Base-by-base conservation (phyloP, 2,888 invertebrate species). In the Marronus borbonicus region DNA sequence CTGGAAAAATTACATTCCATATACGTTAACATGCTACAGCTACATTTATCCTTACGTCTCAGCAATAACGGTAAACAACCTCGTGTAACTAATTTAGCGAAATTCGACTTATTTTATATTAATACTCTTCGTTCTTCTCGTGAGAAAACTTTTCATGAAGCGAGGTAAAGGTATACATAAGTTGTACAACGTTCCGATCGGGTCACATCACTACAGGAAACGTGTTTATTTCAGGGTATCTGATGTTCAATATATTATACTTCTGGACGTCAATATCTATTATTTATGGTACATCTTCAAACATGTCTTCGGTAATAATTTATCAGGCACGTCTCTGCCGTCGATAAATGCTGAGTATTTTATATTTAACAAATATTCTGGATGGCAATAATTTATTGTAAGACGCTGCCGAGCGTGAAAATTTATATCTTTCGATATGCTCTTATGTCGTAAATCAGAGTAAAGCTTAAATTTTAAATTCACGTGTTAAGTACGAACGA, bases 221-320 rank as follows among this genome's bases (percentile, higher is more conserved):
- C 68, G 50, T 74, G 60, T 74, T 60, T 74, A 60, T 74, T 74
- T 74, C 55, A 74, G 20, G 68, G 17, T 74, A 60, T 60, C 72
- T 74, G 44, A 44, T 44, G 58, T 55, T 58, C 58, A 74, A 74
- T 74, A 74, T 74, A 74, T 74, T 74, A 60, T 36, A 74, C 60
- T 74, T 60, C 60, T 74, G 72, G 24, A 62, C 44, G 72, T 74
- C 72, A 74, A 39, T 60, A 60, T 24, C 3, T 74, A 74, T 74
- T 74, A 74, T 74, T 74, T 74, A 74, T 60, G 72, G 72, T 5
- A 14, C 60, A 74, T 74, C 72, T 74, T 44, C 60, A 74, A 74
- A 74, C 39, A 58, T 49, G 72, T 60, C 72, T 60, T 52, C 28
- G 20, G 60, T 60, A 62, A 74, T 74, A 55, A 74, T 74, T 74